These are phyloP conservation scores for Onychostoma macrolepis DNA, from an alignment of 2,113 vertebrate genomes.

Conservation along the genomic window DNA sequence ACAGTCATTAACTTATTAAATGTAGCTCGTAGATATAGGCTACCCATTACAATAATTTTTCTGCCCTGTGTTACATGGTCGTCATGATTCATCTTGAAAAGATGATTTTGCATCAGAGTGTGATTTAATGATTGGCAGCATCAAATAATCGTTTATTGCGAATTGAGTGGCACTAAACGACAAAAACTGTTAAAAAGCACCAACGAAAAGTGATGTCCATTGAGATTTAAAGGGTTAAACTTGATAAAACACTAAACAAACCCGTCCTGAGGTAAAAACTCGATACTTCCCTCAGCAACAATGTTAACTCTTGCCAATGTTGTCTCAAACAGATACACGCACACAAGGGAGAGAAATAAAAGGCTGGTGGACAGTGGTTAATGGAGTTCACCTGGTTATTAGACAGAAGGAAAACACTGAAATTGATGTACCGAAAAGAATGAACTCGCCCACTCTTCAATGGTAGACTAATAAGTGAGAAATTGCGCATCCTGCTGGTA, in stretches of 20 bases:
- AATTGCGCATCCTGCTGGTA: constrained; percentile 38
- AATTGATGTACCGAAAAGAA: background rate
- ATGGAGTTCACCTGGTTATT: background rate
- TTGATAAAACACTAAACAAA: background rate
- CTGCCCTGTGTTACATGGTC: background rate
- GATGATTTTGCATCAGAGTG: background rate
- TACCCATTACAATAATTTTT: background rate
- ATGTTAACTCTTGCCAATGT: background rate
- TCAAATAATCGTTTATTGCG: background rate
- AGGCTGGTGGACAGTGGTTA: background rate
- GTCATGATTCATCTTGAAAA: background rate
- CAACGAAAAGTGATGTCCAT: background rate
- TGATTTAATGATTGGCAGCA: background rate
- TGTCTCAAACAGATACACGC: background rate
- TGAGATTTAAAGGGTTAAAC: background rate
- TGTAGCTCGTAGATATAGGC: no score
- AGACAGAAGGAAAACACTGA: background rate
- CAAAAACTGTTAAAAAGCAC: background rate
- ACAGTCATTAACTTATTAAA: no score
- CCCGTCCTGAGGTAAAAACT: background rate
- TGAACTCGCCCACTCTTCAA: background rate
- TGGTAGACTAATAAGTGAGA: background rate
- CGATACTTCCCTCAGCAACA: background rate
- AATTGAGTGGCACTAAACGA: background rate
- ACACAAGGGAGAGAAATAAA: background rate